Evolutionary conservation across 2,888 invertebrate genomes (phyloP), one percentile per base, ranked within the genome.

Genomic region (Auanema sp.): DNA sequence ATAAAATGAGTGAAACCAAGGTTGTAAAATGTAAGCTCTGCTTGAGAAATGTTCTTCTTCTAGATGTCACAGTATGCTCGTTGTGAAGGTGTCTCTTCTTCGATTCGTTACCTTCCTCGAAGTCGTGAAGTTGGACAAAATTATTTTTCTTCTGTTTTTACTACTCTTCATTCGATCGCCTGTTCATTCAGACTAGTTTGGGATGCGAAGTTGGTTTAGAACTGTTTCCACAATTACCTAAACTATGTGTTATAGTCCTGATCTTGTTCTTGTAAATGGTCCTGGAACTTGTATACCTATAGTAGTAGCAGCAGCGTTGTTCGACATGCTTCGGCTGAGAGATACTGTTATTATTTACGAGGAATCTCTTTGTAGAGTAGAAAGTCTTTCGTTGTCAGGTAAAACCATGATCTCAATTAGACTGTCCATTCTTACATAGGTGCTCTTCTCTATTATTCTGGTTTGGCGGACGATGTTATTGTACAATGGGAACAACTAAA

Each of bases 221-320:
- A 53, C 11, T 54, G 18, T 54, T 54, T 12, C 24, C 52, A 33
- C 54, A 12, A 16, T 50, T 24, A n/a, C 16, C 16, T 23, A 58
- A 50, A 62, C 41, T 12, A n/a, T 56, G 25, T 12, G 41, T 67
- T 79, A 58, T 64, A 83, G 88, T 70, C 95, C 96, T 0, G 89
- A 92, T 55, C 79, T 87, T 74, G 88, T 97, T 74, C 85, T 97
- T 33, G 92, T 93, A 84, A 98, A 97, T 87, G 97, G 98, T 0
- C 97, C 97, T 50, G 96, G 96, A 8, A 96, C 94, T 6, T 96
- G 97, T 85, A 88, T 98, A 65, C 97, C 97, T 3, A 87, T 95
- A 60, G 93, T 93, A 86, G 76, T 90, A 60, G 88, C 90, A 59
- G 90, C 90, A 16, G 91, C 91, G 83, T 53, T 93, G 0, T 86